A percentile compares a stretch with the other conserved stretches of the same genome.
These are phyloP conservation scores for Tragopan temminckii DNA, from an alignment of 2,797 vertebrate species.

Conservation along the genomic window DNA sequence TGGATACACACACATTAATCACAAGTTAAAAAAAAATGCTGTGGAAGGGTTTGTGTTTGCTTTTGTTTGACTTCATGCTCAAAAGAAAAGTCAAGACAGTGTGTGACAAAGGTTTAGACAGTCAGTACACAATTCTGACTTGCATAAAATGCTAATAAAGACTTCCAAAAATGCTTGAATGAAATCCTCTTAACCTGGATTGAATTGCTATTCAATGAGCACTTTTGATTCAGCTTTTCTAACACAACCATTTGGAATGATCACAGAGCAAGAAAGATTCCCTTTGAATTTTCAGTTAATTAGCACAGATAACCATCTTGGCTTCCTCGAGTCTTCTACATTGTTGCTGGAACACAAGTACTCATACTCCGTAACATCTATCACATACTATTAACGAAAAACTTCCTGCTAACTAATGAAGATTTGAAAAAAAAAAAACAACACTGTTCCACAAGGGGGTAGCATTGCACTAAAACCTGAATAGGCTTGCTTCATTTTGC, in stretches of 20 bases:
- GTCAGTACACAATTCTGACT: not conserved
- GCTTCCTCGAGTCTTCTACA: not conserved
- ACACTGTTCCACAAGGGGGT: slow-evolving; percentile 36
- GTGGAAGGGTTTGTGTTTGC: not conserved
- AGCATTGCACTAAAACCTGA: not conserved
- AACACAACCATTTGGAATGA: rapidly evolving
- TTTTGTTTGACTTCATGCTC: not conserved
- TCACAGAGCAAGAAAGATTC: not conserved
- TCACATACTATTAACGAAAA: not conserved
- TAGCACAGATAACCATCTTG: rapidly evolving
- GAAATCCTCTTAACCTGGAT: not conserved
- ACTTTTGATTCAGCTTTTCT: not conserved
- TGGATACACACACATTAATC: not conserved
- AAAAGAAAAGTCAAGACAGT: not conserved
- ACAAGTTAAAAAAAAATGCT: not conserved
- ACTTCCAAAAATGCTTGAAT: not conserved
- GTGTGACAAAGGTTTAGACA: not conserved
- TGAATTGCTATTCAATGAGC: not conserved
- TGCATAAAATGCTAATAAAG: rapidly evolving
- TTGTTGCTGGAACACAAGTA: not conserved
- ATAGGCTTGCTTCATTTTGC: not conserved
- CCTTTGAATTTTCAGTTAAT: not conserved
- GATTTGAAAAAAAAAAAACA: not conserved
- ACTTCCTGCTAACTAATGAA: not conserved
- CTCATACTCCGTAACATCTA: rapidly evolving